Percentiles rank a stretch among this genome's conserved stretches.
phyloP scores from a whole-genome alignment of 1,140 invertebrate species.

The Amphibalanus amphitrite region DNA sequence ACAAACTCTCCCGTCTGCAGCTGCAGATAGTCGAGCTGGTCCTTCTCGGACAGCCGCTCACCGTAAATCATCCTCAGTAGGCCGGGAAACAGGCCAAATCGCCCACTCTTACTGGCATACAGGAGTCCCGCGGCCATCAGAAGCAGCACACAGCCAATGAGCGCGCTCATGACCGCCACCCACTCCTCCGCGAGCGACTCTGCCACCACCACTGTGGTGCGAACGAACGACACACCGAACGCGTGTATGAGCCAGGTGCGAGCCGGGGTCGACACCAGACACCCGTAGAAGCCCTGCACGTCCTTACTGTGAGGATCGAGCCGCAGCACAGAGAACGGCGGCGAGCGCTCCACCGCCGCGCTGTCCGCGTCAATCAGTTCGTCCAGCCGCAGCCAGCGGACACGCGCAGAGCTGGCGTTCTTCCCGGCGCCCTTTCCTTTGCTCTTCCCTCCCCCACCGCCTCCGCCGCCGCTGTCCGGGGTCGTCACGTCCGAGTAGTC shows the following conservation, averaged over 20 bases:
- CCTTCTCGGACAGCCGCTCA: neutral
- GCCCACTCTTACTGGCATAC: neutral
- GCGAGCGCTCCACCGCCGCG: neutral
- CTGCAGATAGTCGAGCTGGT: neutral
- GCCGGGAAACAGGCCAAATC: neutral
- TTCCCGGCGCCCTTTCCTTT: neutral
- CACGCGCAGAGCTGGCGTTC: neutral
- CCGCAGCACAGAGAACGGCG: neutral
- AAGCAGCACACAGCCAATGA: neutral
- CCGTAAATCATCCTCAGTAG: neutral
- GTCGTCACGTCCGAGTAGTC: neutral
- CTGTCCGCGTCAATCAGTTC: neutral
- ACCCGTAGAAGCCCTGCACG: constrained; percentile 2
- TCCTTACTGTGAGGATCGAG: neutral
- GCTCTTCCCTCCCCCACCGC: neutral
- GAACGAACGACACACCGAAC: neutral
- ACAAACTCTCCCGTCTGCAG: neutral
- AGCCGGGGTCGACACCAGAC: neutral
- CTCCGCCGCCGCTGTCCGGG: neutral
- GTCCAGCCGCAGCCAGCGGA: neutral
- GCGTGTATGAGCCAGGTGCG: neutral
- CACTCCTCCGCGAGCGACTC: neutral
- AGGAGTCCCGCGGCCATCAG: neutral
- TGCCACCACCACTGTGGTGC: neutral
- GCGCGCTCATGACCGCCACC: neutral